A percentile compares a stretch with the other conserved stretches of the same genome.
Conservation (phyloP, 2,888 invertebrate genomes). For the Ichneumon xanthorius region DNA sequence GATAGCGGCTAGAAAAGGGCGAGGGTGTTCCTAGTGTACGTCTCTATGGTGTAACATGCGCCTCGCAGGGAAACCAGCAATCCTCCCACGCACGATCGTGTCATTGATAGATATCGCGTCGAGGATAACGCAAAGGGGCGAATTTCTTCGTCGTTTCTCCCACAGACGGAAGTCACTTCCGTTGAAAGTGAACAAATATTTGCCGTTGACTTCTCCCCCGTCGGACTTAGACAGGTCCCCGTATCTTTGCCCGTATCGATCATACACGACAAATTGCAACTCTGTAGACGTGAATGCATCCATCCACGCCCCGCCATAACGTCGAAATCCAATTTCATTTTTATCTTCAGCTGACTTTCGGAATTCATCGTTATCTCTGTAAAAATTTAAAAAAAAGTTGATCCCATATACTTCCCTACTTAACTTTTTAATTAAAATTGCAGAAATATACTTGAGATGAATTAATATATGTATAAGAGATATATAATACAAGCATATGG, state of each 20-base stretch:
- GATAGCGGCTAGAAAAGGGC: slow-evolving; percentile 6
- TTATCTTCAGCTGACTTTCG: neutral
- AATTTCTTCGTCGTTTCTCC: neutral
- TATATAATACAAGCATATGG: too few species aligned
- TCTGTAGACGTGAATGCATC: neutral
- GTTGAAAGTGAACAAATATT: slow-evolving; percentile 54
- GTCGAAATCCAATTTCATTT: neutral
- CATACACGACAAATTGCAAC: neutral
- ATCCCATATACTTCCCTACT: neutral
- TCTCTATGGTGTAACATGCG: neutral
- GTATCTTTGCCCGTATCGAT: neutral
- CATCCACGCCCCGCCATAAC: neutral
- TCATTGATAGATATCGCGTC: slow-evolving; percentile 56
- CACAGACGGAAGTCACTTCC: slow-evolving; percentile 34
- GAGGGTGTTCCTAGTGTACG: neutral
- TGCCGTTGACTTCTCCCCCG: slow-evolving; percentile 42
- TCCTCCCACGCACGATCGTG: slow-evolving; percentile 1
- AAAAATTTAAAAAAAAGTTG: neutral
- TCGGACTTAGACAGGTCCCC: neutral
- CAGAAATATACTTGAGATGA: too few species aligned
- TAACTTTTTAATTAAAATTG: too few species aligned
- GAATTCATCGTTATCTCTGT: neutral
- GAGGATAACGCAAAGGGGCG: slow-evolving; percentile 5
- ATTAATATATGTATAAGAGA: too few species aligned
- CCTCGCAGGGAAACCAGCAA: neutral